Evolutionary conservation across 2,113 vertebrate species (phyloP).

Genomic region (Corythornis vintsioides): DNA sequence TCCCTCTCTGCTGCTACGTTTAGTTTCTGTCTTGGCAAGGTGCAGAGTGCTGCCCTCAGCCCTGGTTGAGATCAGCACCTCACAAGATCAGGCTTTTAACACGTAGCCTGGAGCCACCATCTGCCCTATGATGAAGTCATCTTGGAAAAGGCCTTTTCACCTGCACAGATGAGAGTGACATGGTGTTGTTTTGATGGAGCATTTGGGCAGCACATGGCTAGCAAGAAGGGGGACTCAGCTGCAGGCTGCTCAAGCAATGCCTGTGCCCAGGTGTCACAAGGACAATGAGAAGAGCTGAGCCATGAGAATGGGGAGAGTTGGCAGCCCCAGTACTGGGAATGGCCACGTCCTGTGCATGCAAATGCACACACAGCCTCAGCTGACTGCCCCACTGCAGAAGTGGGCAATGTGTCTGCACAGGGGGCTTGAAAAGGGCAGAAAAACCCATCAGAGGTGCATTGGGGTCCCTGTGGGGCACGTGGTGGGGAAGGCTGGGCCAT

Average conservation of each 20-base stretch:
- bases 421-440: neutral
- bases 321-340: neutral
- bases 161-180: neutral
- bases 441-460: neutral
- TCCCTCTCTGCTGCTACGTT: neutral
- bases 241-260: neutral
- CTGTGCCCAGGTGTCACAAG: neutral
- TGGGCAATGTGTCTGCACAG: neutral
- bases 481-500: neutral
- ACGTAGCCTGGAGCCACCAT: neutral
- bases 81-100: neutral
- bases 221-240: neutral
- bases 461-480: neutral
- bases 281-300: neutral
- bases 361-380: neutral
- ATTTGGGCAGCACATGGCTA: neutral
- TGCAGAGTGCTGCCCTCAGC: neutral
- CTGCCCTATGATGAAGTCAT: conserved; percentile 5
- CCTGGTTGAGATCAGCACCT: neutral
- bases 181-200: neutral
- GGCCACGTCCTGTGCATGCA: neutral
- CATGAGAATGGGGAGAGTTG: neutral
- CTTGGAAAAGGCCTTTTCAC: conserved; percentile 14
- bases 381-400: neutral
- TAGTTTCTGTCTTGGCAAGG: neutral